Evolutionary conservation across 2,113 vertebrate genomes (phyloP), one percentile per base, ranked within the genome.

Genomic region (Notiomystis cincta): DNA sequence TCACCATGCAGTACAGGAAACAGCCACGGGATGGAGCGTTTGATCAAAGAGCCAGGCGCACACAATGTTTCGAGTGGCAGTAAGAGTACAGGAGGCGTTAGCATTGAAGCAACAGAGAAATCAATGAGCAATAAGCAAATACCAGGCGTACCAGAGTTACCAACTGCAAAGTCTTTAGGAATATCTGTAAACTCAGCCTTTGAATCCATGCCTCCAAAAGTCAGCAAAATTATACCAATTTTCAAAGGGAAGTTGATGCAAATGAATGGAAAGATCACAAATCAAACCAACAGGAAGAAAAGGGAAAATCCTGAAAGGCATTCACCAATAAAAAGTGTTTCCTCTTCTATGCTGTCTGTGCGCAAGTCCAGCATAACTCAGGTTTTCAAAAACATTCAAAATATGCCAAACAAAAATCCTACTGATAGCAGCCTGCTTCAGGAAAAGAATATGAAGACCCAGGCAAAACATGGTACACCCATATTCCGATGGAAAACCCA

Each of bases 221-320:
- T 51, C 47, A 88, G 93, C 76, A 98, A 89, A 97, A 97, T 98
- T 88, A 97, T 98, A 92, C 98, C 99, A 28, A 89, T 98, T 95
- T 99, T 99, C 94, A 98, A 95, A 95, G 98, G 86, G 90, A 98
- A 86, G 50, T 73, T 94, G 15, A 82, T 97, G 31, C 97, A 94
- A 9, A 91, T 56, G 25, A 98, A 78, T 37, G 44, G 96, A 75
- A 98, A 94, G 48, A 6, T 61, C 19, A 92, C 95, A 42, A 94
- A 94, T 77, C 86, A 96, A 82, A 48, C 19, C 12, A 69, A 62
- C 21, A 90, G 91, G 75, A 98, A 94, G 86, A 97, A 92, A 90
- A 97, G 60, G 40, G 83, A 89, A 76, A 82, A 40, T 44, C 14
- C 30, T 80, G 85, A 30, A 82, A 89, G 53, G 44, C 37, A 22